phyloP scores from a whole-genome alignment of 2,113 vertebrate species.

The Todiramphus chloris region DNA sequence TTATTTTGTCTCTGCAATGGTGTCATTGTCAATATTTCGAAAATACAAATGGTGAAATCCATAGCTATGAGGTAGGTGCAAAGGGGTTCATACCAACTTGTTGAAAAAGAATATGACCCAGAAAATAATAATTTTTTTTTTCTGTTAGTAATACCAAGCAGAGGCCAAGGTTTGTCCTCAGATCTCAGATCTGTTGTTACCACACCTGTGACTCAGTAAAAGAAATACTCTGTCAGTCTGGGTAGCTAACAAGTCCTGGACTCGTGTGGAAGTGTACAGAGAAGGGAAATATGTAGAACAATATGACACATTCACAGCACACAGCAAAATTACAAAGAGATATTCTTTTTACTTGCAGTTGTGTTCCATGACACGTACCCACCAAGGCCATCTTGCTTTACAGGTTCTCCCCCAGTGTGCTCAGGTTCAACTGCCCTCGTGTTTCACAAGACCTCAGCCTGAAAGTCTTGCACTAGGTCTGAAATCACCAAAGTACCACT shows the following conservation, averaged over 20 bases:
- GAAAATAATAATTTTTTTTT: not conserved
- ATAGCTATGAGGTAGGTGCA: not conserved
- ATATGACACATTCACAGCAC: not conserved
- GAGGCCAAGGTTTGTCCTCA: not conserved
- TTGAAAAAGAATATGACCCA: not conserved
- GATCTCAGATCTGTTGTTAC: not conserved
- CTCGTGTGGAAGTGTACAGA: not conserved
- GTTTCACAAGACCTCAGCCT: not conserved
- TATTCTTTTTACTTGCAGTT: not conserved
- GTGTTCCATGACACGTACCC: rapidly evolving
- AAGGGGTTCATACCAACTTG: not conserved
- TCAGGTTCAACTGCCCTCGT: not conserved
- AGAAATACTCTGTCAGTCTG: not conserved
- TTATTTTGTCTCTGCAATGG: not conserved
- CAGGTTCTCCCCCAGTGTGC: no score
- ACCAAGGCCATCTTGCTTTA: not conserved
- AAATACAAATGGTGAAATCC: not conserved
- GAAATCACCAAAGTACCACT: not conserved
- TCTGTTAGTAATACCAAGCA: not conserved
- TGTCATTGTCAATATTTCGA: not conserved
- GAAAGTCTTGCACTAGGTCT: not conserved
- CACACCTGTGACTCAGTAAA: not conserved
- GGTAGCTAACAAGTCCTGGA: not conserved
- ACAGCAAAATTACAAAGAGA: not conserved
- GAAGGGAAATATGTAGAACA: not conserved